phyloP scores from a whole-genome alignment of 2,888 invertebrate genomes.

The Pseudococcus viburni region DNA sequence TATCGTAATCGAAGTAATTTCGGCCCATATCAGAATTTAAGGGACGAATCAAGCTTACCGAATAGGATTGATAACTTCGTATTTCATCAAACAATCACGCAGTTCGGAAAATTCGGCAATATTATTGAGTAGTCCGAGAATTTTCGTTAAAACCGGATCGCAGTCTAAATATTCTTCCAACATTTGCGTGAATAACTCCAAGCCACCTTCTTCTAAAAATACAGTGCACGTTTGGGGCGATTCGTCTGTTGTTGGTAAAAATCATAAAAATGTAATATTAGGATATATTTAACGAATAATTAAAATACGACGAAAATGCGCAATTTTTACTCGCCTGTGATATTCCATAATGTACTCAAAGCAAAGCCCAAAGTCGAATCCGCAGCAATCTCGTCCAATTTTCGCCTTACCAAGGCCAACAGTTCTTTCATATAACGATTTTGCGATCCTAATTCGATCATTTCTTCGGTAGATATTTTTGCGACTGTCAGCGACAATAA shows the following conservation, averaged over 20 bases:
- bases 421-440: conserved; percentile 80
- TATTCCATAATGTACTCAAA: conserved; percentile 83
- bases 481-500: conserved; percentile 71
- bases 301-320: not conserved
- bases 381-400: conserved; percentile 73
- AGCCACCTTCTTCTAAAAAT: conserved; percentile 79
- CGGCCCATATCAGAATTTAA: too few relatives aligned
- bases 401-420: conserved; percentile 77
- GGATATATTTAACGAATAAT: not conserved
- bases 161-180: conserved; percentile 77
- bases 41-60: conserved; percentile 70
- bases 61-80: conserved; percentile 75
- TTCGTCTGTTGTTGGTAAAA: conserved; percentile 75
- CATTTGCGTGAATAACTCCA: conserved; percentile 78
- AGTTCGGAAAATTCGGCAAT: conserved; percentile 80
- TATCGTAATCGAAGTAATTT: too few relatives aligned
- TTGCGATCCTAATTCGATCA: conserved; percentile 78
- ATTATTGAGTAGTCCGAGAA: conserved; percentile 81
- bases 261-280: not conserved
- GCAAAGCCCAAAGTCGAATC: conserved; percentile 85
- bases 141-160: conserved; percentile 82
- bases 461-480: conserved; percentile 79
- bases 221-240: conserved; percentile 80
- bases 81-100: conserved; percentile 74
- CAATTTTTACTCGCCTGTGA: conserved; percentile 74